These are phyloP conservation scores for Sinocyclocheilus anophthalmus DNA, from an alignment of 2,113 vertebrate genomes.

Conservation along the genomic window DNA sequence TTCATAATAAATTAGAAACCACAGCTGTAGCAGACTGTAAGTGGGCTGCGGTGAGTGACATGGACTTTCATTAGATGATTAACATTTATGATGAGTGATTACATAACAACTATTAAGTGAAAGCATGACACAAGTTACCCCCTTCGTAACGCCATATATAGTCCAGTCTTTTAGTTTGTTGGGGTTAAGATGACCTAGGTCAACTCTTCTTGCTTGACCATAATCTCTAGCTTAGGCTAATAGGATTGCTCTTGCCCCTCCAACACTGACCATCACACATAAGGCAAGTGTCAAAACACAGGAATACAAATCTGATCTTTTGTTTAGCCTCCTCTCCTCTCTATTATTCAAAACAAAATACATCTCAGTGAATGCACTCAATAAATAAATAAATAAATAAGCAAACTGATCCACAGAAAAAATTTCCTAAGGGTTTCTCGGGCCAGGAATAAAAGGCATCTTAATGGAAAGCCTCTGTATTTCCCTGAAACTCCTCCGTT, in stretches of 20 bases:
- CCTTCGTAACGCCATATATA: constrained; percentile 3
- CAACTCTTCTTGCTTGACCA: constrained; percentile 60
- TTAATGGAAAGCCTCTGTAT: not conserved
- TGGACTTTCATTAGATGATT: not conserved
- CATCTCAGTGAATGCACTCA: not conserved
- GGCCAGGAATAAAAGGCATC: not conserved
- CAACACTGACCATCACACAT: constrained; percentile 28
- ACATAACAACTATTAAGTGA: constrained; percentile 41
- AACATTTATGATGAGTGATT: not conserved
- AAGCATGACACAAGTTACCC: constrained; percentile 40
- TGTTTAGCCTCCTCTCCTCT: not conserved
- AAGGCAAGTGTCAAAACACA: constrained; percentile 63
- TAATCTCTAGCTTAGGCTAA: constrained; percentile 75
- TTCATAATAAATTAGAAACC: not conserved
- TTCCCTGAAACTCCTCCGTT: not conserved
- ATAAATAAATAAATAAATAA: constrained; percentile 10
- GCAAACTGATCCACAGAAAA: not conserved
- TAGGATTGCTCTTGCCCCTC: constrained; percentile 65
- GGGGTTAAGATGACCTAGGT: constrained; percentile 50
- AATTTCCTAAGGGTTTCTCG: not conserved
- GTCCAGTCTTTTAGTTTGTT: constrained; percentile 33
- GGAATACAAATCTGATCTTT: constrained; percentile 35
- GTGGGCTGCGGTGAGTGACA: not conserved
- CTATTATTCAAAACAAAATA: constrained; percentile 20
- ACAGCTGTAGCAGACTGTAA: not conserved